These are phyloP conservation scores for Clarias laeviceps DNA, from an alignment of 2,797 vertebrate species.

Conservation along the genomic window DNA sequence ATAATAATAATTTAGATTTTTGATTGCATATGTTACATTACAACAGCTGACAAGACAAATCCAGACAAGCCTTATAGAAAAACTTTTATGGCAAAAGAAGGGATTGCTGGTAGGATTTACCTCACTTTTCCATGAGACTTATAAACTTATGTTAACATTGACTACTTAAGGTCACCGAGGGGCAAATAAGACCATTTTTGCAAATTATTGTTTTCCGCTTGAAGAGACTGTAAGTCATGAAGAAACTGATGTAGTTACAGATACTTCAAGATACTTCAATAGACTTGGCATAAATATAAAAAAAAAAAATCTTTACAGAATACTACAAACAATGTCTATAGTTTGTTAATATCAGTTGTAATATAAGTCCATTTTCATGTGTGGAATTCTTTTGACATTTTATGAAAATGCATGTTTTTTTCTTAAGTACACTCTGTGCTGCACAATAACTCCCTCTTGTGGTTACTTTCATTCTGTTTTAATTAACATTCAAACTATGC, in stretches of 20 bases:
- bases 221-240: background rate
- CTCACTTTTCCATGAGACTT: background rate
- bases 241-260: background rate
- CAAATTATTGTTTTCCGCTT: background rate
- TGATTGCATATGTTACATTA: background rate
- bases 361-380: background rate
- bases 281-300: background rate
- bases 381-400: background rate
- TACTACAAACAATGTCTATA: background rate
- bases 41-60: background rate
- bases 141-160: background rate
- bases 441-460: conserved; percentile 26
- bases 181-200: conserved; percentile 32
- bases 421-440: background rate
- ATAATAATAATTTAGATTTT: background rate
- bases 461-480: background rate
- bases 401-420: background rate
- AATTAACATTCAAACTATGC: background rate
- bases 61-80: background rate
- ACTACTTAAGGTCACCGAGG: background rate
- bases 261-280: background rate
- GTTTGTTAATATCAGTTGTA: background rate
- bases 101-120: background rate
- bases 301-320: too few species aligned
- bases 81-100: background rate